Conservation (phyloP, 1,140 invertebrate genomes). For the Semibalanus balanoides region DNA sequence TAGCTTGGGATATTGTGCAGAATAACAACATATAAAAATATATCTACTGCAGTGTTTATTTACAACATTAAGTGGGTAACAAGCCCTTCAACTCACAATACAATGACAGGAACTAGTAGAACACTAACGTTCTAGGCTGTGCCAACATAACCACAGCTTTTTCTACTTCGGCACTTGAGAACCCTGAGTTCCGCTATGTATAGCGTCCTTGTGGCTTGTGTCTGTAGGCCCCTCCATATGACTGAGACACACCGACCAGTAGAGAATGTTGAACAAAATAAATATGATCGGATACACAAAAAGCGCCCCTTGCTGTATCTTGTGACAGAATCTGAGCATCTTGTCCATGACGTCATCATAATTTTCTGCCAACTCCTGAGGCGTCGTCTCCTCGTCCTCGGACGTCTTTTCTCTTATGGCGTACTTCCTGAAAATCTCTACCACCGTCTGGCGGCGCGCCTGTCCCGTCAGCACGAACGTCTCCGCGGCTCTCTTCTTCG, state of each 20-base stretch:
- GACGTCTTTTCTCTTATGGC: background rate
- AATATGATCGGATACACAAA: background rate
- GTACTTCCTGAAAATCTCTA: background rate
- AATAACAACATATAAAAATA: too few relatives aligned
- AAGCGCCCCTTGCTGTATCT: background rate
- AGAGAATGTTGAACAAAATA: background rate
- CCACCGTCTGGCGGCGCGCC: constrained; percentile 26
- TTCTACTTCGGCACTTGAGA: too few relatives aligned
- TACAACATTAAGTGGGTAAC: too few relatives aligned
- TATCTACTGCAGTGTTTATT: too few relatives aligned
- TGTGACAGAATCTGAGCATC: background rate
- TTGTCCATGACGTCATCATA: background rate
- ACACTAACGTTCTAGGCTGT: too few relatives aligned
- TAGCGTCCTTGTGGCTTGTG: too few relatives aligned
- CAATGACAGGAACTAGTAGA: too few relatives aligned
- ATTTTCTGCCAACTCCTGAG: background rate
- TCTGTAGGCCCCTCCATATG: background rate
- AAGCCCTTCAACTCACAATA: too few relatives aligned
- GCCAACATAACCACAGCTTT: too few relatives aligned
- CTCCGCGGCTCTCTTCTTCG: constrained; percentile 47
- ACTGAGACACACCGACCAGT: background rate
- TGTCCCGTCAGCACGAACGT: constrained; percentile 46
- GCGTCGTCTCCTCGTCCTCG: background rate
- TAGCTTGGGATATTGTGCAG: too few relatives aligned
- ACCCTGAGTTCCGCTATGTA: too few relatives aligned